phyloP scores from a whole-genome alignment of 2,797 vertebrate genomes.

The Rhinophrynus dorsalis region DNA sequence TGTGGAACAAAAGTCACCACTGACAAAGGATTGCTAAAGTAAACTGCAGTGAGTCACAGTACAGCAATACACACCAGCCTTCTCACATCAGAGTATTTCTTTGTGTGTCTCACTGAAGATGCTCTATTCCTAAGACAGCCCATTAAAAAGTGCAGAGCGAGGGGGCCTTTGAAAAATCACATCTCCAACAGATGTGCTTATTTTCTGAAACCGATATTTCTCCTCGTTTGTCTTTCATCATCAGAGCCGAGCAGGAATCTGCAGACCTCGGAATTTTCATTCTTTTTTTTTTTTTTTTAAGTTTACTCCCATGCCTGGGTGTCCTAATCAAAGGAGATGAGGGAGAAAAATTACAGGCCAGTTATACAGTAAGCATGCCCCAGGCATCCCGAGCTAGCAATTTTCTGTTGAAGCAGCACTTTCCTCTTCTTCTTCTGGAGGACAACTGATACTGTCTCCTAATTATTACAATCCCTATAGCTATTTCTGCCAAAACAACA shows the following conservation, averaged over 20 bases:
- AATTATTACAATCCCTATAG: constrained; percentile 37
- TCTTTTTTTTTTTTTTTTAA: too few species aligned
- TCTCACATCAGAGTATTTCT: too few species aligned
- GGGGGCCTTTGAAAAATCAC: neutral
- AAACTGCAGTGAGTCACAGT: too few species aligned
- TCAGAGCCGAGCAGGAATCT: constrained; percentile 15
- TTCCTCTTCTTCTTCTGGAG: constrained; percentile 2
- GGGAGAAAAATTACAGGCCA: neutral
- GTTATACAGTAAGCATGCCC: constrained; percentile 3
- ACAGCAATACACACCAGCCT: too few species aligned
- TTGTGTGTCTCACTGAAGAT: too few species aligned
- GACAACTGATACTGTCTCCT: constrained; percentile 15
- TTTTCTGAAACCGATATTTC: constrained; percentile 14
- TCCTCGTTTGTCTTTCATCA: constrained; percentile 35
- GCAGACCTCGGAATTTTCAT: constrained; percentile 24
- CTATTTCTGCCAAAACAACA: constrained; percentile 8
- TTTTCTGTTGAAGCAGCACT: constrained; percentile 31
- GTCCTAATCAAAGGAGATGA: constrained; percentile 39
- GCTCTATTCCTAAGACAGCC: constrained; percentile 3
- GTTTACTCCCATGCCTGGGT: constrained; percentile 11
- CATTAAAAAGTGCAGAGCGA: constrained; percentile 9
- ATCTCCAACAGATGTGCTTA: neutral
- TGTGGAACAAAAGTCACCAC: too few species aligned
- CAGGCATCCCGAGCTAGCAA: constrained; percentile 7
- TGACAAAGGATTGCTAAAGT: too few species aligned